Conservation (phyloP, 2,888 invertebrate genomes). For the Anarsia innoxiella region DNA sequence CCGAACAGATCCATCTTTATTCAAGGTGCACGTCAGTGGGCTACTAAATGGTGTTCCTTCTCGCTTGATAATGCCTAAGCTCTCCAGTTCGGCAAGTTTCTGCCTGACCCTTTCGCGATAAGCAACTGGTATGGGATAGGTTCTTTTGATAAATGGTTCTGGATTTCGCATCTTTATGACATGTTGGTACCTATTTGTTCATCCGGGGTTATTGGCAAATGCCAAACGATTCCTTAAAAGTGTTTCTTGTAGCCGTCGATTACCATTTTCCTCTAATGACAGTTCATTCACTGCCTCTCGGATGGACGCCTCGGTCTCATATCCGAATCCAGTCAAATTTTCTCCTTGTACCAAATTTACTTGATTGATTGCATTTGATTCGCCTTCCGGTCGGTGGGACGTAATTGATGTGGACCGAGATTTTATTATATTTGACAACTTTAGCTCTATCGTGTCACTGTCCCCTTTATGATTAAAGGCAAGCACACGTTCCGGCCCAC, state of each 20-base stretch:
- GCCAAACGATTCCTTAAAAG: neutral
- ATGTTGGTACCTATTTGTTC: neutral
- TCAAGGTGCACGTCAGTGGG: neutral
- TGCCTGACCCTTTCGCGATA: neutral
- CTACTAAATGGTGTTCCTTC: conserved; percentile 1
- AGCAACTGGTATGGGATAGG: conserved; percentile 2
- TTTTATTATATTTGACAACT: neutral
- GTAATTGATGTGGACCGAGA: neutral
- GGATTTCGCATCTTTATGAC: neutral
- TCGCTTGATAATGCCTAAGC: neutral
- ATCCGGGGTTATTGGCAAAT: neutral
- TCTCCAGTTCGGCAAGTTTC: conserved; percentile 3
- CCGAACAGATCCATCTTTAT: conserved; percentile 1
- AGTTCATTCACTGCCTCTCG: neutral
- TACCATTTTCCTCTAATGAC: neutral
- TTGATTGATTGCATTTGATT: too few species aligned
- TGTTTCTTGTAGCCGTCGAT: neutral
- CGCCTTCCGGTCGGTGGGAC: neutral
- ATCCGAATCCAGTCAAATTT: neutral
- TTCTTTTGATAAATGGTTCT: neutral
- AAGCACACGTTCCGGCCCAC: neutral
- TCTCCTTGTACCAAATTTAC: too few species aligned
- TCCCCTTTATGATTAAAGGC: neutral
- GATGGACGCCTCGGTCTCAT: neutral
- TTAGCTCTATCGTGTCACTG: neutral